A percentile compares a stretch with the other conserved stretches of the same genome.
Conservation (phyloP, 2,888 invertebrate genomes). For the Acanthococcus lagerstroemiae region DNA sequence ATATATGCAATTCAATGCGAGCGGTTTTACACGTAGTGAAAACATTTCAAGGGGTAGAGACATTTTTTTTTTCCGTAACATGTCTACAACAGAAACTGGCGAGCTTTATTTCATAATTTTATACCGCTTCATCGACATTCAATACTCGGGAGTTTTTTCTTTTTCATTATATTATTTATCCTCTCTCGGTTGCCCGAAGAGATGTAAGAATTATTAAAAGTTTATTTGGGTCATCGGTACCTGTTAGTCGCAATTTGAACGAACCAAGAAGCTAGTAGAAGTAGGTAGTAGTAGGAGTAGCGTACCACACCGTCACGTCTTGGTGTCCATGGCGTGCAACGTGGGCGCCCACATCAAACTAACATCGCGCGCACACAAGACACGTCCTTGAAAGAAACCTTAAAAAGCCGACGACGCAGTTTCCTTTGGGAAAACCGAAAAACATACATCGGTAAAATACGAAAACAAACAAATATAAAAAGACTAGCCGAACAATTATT, state of each 20-base stretch:
- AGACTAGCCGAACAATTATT: not conserved
- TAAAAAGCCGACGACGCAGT: conserved; percentile 27
- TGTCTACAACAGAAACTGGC: too few relatives aligned
- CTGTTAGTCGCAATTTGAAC: conserved; percentile 25
- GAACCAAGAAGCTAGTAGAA: conserved; percentile 20
- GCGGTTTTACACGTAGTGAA: too few relatives aligned
- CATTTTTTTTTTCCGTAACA: too few relatives aligned
- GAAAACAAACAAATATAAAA: conserved; percentile 13
- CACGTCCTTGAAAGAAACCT: conserved; percentile 30
- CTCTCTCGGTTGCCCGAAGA: not conserved
- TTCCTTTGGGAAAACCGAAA: conserved; percentile 31
- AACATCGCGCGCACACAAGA: conserved; percentile 16
- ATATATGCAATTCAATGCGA: too few relatives aligned
- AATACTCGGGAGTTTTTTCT: not conserved
- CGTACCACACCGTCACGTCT: conserved; percentile 23
- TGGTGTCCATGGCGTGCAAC: conserved; percentile 22
- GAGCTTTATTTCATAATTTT: too few relatives aligned
- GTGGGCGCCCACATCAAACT: conserved; percentile 18
- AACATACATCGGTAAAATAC: conserved; percentile 26
- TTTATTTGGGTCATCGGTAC: conserved; percentile 30
- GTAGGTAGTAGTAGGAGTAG: conserved; percentile 3
- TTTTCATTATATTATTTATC: not conserved
- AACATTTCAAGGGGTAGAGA: too few relatives aligned
- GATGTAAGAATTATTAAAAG: conserved; percentile 3
- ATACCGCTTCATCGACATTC: not conserved